Evolutionary conservation across 1,140 invertebrate genomes (phyloP).

Genomic region (Heliconius hewitsoni): DNA sequence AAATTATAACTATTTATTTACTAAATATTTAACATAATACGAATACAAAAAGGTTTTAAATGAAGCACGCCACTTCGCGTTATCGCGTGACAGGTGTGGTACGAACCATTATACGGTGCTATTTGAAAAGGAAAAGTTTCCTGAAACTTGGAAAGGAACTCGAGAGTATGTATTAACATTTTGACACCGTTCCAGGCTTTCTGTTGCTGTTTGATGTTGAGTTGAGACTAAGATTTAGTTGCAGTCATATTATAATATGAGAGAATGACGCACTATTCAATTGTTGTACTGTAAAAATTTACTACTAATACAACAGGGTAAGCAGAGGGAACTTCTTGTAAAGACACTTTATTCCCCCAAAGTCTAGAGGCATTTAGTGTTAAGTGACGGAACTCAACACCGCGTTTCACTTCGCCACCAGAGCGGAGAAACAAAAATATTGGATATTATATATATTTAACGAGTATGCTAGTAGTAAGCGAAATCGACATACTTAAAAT

Average conservation of each 20-base stretch:
- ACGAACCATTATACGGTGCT: neutral
- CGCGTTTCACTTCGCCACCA: too few species aligned
- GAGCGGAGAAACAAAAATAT: too few species aligned
- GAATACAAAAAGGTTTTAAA: neutral
- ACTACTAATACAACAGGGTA: too few species aligned
- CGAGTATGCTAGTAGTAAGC: too few species aligned
- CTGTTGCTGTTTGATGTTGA: neutral
- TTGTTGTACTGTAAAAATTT: too few species aligned
- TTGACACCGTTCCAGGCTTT: neutral
- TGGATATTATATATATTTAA: too few species aligned
- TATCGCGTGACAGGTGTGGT: neutral
- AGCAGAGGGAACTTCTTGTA: too few species aligned
- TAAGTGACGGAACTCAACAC: too few species aligned
- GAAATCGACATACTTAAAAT: too few species aligned
- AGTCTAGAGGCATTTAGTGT: too few species aligned
- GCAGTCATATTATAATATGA: neutral
- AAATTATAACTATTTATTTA: too few species aligned
- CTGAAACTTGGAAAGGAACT: neutral
- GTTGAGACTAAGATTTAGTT: neutral
- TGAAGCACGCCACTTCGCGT: neutral
- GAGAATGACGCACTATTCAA: neutral
- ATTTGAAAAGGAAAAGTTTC: neutral
- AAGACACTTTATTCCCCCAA: too few species aligned
- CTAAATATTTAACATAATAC: neutral
- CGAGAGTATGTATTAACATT: neutral